These are phyloP conservation scores for Pseudobourletiella spinata DNA, from an alignment of 1,140 invertebrate species.

Conservation along the genomic window DNA sequence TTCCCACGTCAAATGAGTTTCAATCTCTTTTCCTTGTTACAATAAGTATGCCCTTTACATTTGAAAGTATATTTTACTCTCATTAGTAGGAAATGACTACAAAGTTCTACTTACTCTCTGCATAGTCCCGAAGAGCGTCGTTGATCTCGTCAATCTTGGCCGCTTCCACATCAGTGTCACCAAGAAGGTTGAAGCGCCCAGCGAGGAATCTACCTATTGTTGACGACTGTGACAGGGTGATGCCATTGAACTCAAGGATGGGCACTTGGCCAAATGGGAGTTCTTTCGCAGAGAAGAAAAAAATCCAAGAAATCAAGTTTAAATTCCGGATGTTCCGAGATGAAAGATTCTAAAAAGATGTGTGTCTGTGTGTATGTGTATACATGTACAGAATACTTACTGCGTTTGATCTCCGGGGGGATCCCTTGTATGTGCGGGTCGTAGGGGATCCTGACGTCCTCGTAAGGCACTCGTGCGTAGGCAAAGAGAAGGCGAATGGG, in stretches of 20 bases:
- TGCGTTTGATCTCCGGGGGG: neutral
- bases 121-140: constrained; percentile 6
- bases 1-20: neutral
- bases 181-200: neutral
- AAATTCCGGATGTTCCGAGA: too few species aligned
- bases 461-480: neutral
- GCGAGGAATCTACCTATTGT: constrained; percentile 8
- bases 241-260: constrained; percentile 1
- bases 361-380: too few species aligned
- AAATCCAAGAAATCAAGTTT: too few species aligned
- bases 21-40: too few species aligned
- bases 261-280: constrained; percentile 9
- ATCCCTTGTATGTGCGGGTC: neutral
- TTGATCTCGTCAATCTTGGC: constrained; percentile 4
- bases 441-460: neutral
- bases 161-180: neutral
- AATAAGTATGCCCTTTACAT: too few species aligned
- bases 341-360: too few species aligned
- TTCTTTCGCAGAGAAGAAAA: neutral
- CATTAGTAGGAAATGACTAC: too few species aligned
- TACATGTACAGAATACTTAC: too few species aligned
- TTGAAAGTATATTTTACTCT: too few species aligned
- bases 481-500: constrained; percentile 45
- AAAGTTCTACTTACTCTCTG: constrained; percentile 1
- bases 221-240: neutral